Conservation (phyloP, 2,888 invertebrate species). For the Epiblema foenella region DNA sequence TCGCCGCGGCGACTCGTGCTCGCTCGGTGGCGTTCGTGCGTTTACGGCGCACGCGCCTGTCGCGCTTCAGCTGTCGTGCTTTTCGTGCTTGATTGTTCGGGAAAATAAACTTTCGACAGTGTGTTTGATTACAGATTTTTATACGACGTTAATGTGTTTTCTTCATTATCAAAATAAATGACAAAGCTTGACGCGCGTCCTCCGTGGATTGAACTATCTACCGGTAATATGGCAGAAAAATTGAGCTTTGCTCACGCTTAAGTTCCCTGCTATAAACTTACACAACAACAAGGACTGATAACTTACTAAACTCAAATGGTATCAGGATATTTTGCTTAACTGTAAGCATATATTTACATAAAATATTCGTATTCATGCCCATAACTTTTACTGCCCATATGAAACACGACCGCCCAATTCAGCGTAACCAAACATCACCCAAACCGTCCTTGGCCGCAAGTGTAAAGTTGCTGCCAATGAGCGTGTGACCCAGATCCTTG, state of each 20-base stretch:
- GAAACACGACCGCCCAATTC: constrained; percentile 33
- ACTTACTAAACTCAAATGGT: background rate
- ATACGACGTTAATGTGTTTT: background rate
- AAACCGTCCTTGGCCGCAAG: constrained; percentile 69
- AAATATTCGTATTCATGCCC: background rate
- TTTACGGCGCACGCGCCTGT: constrained; percentile 32
- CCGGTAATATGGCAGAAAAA: background rate
- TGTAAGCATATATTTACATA: background rate
- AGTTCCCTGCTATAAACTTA: background rate
- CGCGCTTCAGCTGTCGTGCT: constrained; percentile 27
- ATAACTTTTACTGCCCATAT: constrained; percentile 7
- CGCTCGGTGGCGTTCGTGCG: constrained; percentile 27
- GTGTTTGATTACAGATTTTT: background rate
- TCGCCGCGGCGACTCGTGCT: constrained; percentile 18
- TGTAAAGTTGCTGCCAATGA: constrained; percentile 73
- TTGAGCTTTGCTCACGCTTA: background rate
- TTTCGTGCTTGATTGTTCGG: constrained; percentile 6
- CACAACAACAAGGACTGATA: background rate
- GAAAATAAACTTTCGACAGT: constrained; percentile 4
- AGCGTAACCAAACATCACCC: constrained; percentile 25
- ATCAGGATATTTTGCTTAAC: background rate
- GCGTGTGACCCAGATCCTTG: constrained; percentile 78
- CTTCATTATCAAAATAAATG: background rate
- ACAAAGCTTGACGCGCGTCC: no score
- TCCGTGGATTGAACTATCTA: background rate